A percentile compares a stretch with the other conserved stretches of the same genome.
These are phyloP conservation scores for Ligdia adustata DNA, from an alignment of 2,888 invertebrate species.

Conservation along the genomic window DNA sequence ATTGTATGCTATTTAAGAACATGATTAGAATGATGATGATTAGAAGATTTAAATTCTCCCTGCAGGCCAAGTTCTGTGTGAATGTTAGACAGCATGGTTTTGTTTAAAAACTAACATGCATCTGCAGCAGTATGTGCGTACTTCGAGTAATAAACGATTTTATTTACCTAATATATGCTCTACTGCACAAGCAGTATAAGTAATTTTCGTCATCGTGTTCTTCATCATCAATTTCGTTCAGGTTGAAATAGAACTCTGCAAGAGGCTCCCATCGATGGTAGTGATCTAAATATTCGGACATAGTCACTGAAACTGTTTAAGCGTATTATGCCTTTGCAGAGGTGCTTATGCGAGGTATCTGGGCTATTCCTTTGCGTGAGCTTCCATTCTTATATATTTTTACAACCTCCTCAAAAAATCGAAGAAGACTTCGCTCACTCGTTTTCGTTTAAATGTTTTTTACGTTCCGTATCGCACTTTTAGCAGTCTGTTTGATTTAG, in stretches of 20 bases:
- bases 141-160: too few species aligned
- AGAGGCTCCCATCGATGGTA: constrained; percentile 86
- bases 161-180: constrained; percentile 88
- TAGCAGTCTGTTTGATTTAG: too few species aligned
- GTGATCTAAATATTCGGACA: constrained; percentile 73
- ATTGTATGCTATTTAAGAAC: too few species aligned
- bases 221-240: constrained; percentile 65
- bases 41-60: too few species aligned
- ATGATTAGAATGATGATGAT: too few species aligned
- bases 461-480: constrained; percentile 4
- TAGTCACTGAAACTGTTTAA: constrained; percentile 46
- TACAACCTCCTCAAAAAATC: constrained; percentile 29
- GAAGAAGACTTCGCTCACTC: constrained; percentile 20
- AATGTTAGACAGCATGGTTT: too few species aligned
- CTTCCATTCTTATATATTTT: constrained; percentile 18
- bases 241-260: constrained; percentile 84
- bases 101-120: too few species aligned
- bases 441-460: constrained; percentile 6
- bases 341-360: not conserved
- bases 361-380: not conserved
- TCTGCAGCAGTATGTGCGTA: too few species aligned
- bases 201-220: constrained; percentile 75
- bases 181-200: constrained; percentile 88
- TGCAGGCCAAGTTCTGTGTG: too few species aligned
- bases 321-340: not conserved